phyloP scores from a whole-genome alignment of 2,888 invertebrate genomes.

The Allygus modestus region DNA sequence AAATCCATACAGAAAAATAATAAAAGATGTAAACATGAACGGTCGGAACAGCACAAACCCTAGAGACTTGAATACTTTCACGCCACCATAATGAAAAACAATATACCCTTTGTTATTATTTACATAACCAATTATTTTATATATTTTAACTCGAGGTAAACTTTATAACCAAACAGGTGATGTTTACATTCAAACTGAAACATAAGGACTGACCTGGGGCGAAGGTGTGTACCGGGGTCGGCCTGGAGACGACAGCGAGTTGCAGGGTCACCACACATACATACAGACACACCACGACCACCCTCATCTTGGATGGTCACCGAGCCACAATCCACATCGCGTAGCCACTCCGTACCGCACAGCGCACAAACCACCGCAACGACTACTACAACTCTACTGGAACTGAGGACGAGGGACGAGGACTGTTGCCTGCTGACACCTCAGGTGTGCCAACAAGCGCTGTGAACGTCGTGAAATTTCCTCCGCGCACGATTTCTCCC shows the following conservation, averaged over 20 bases:
- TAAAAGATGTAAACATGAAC: too few species aligned
- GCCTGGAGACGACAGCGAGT: slow-evolving; percentile 20
- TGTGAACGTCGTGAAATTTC: not conserved
- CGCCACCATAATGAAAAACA: too few species aligned
- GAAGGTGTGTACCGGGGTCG: slow-evolving; percentile 4
- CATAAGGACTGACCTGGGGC: slow-evolving; percentile 6
- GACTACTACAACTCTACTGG: not conserved
- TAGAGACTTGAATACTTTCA: too few species aligned
- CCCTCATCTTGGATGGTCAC: not conserved
- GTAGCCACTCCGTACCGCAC: not conserved
- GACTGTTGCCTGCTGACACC: not conserved
- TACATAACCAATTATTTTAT: too few species aligned
- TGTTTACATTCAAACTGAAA: not conserved
- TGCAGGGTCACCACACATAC: slow-evolving; percentile 33
- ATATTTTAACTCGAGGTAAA: too few species aligned
- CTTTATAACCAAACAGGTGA: not conserved
- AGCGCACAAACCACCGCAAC: not conserved
- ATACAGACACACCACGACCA: slow-evolving; percentile 23
- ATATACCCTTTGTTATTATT: too few species aligned
- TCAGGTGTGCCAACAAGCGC: not conserved
- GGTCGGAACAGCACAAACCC: too few species aligned
- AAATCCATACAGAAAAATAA: too few species aligned
- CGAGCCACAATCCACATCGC: not conserved
- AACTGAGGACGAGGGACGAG: too few species aligned
- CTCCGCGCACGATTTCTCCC: not conserved